phyloP scores from a whole-genome alignment of 2,113 vertebrate genomes.

The Scophthalmus maximus region DNA sequence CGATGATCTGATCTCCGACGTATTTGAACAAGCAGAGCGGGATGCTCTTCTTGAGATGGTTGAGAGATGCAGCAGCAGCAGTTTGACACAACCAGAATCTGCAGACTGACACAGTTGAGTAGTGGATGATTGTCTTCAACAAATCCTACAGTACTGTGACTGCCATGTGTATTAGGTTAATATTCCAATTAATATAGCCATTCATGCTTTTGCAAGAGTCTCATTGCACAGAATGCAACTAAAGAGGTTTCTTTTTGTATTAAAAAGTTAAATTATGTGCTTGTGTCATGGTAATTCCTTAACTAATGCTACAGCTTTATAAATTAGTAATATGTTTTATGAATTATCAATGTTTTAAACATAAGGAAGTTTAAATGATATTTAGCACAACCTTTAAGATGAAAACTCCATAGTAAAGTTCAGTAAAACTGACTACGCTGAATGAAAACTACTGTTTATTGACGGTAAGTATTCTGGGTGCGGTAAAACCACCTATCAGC shows the following conservation, averaged over 20 bases:
- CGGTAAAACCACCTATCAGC: constrained; percentile 56
- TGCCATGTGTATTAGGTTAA: no score
- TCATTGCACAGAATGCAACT: background rate
- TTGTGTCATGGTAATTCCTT: background rate
- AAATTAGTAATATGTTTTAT: no score
- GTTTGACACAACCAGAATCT: constrained; percentile 1
- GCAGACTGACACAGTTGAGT: constrained; percentile 20
- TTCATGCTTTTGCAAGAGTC: no score
- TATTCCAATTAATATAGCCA: no score
- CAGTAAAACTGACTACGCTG: background rate
- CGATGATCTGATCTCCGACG: constrained; percentile 85
- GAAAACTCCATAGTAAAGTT: background rate
- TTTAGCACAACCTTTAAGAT: background rate
- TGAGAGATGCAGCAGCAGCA: constrained; percentile 62
- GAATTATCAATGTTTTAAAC: background rate
- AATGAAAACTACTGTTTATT: background rate
- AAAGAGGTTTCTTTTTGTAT: constrained; percentile 38
- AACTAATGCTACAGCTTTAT: no score
- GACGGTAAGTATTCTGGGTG: constrained; percentile 33
- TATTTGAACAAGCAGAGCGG: constrained; percentile 83
- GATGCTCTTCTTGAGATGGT: constrained; percentile 85
- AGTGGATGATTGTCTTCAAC: no score
- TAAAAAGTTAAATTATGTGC: constrained; percentile 36
- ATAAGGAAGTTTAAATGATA: background rate
- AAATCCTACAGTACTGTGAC: no score